Conservation (phyloP, 2,113 vertebrate species). For the Monopterus albus region DNA sequence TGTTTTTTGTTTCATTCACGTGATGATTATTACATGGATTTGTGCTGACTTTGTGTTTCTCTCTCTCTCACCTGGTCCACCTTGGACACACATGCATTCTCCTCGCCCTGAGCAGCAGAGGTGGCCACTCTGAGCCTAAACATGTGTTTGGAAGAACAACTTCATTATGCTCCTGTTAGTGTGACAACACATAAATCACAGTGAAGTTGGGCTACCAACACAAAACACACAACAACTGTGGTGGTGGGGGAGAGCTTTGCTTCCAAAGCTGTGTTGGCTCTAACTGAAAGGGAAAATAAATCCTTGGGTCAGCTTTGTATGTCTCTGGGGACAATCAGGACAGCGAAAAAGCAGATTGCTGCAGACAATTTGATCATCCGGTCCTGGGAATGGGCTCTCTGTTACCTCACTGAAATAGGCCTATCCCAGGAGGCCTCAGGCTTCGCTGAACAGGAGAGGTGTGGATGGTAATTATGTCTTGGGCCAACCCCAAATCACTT, state of each 20-base stretch:
- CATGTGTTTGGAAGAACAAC: conserved; percentile 67
- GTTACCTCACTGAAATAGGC: conserved; percentile 81
- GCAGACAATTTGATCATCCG: conserved; percentile 77
- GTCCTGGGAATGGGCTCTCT: conserved; percentile 69
- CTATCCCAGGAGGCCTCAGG: conserved; percentile 76
- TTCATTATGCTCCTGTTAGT: conserved; percentile 71
- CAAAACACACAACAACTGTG: conserved; percentile 16
- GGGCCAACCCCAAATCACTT: conserved; percentile 79
- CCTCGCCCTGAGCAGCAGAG: conserved; percentile 1
- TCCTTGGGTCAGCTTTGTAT: conserved; percentile 75
- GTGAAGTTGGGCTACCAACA: conserved; percentile 19
- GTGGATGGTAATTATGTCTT: conserved; percentile 83
- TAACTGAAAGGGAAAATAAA: conserved; percentile 51
- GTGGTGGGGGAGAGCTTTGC: conserved; percentile 57
- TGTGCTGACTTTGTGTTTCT: conserved; percentile 15
- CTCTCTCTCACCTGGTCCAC: too few relatives aligned
- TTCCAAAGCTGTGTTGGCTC: conserved; percentile 63
- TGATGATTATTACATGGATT: conserved; percentile 32
- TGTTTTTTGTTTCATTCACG: not conserved
- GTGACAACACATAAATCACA: conserved; percentile 80
- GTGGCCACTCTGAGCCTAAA: conserved; percentile 56
- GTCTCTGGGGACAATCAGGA: conserved; percentile 78
- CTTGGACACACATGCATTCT: conserved; percentile 17
- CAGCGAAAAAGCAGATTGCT: conserved; percentile 73
- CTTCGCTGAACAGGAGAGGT: conserved; percentile 83